phyloP scores from a whole-genome alignment of 2,888 invertebrate species.

The Trissolcus brochymenae region DNA sequence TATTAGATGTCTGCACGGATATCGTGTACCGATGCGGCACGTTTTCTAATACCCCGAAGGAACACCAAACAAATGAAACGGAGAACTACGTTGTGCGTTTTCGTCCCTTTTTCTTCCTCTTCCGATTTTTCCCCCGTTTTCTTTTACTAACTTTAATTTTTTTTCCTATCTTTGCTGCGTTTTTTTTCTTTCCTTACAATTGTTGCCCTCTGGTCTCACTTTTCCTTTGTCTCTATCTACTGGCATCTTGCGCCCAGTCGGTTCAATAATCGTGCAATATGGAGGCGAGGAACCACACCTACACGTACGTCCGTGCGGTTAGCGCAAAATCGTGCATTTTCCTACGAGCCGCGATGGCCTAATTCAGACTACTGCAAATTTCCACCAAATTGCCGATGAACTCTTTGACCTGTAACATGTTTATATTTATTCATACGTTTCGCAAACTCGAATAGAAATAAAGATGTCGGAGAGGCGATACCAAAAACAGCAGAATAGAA shows the following conservation, averaged over 20 bases:
- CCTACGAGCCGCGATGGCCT: slow-evolving; percentile 4
- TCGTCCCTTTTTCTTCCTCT: slow-evolving; percentile 17
- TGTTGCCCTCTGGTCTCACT: background rate
- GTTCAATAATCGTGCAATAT: slow-evolving; percentile 64
- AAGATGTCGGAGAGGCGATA: slow-evolving; percentile 15
- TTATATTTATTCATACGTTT: slow-evolving; percentile 20
- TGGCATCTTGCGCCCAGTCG: slow-evolving; percentile 27
- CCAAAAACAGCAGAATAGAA: slow-evolving; percentile 5
- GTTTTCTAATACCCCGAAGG: slow-evolving; percentile 70
- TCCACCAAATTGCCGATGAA: slow-evolving; percentile 41
- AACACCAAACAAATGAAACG: slow-evolving; percentile 72
- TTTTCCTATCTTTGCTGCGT: slow-evolving; percentile 24
- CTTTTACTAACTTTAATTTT: slow-evolving; percentile 7
- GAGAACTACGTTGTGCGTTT: slow-evolving; percentile 40
- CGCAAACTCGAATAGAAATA: background rate
- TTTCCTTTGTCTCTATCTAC: slow-evolving; percentile 21
- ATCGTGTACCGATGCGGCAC: slow-evolving; percentile 69
- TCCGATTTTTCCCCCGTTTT: slow-evolving; percentile 10
- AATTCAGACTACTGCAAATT: slow-evolving; percentile 11
- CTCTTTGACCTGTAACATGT: slow-evolving; percentile 60
- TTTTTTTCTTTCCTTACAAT: slow-evolving; percentile 1
- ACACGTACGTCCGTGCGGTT: slow-evolving; percentile 33
- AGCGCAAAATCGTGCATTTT: slow-evolving; percentile 22
- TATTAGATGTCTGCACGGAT: slow-evolving; percentile 71
- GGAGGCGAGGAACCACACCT: slow-evolving; percentile 59